Conservation (phyloP, 1,140 invertebrate species). For the Drosophila pectinifera region DNA sequence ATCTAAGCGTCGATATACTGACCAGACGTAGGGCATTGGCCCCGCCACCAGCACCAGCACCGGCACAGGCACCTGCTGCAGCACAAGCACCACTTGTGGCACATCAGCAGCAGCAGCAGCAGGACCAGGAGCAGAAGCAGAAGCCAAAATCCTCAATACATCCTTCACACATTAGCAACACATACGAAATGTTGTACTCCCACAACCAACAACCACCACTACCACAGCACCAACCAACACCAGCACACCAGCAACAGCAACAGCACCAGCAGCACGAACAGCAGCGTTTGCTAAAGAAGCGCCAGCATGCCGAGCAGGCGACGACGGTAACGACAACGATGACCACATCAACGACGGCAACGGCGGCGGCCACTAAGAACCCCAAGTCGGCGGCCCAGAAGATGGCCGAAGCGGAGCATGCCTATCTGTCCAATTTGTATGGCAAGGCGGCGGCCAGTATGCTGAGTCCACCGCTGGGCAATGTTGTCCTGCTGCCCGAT, state of each 20-base stretch:
- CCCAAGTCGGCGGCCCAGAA: constrained; percentile 60
- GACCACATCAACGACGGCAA: background rate
- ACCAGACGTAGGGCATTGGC: constrained; percentile 45
- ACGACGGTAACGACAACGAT: background rate
- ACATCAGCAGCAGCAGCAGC: constrained; percentile 40
- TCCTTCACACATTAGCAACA: constrained; percentile 48
- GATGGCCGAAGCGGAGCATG: constrained; percentile 75
- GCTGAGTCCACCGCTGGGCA: constrained; percentile 71
- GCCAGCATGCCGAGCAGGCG: constrained; percentile 59
- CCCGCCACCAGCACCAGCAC: constrained; percentile 59
- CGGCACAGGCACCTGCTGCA: constrained; percentile 39
- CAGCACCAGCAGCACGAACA: constrained; percentile 13
- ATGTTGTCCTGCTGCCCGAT: constrained; percentile 4
- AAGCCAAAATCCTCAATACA: constrained; percentile 38
- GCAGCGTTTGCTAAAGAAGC: constrained; percentile 56
- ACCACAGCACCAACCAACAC: constrained; percentile 9
- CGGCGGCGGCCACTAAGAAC: background rate
- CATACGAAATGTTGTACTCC: constrained; percentile 85
- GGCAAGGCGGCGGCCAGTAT: constrained; percentile 78
- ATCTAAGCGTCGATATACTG: constrained; percentile 15
- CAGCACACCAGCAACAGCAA: constrained; percentile 10
- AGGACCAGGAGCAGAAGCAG: constrained; percentile 29
- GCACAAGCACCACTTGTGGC: constrained; percentile 10
- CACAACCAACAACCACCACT: constrained; percentile 68
- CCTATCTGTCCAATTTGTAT: constrained; percentile 70